Percentiles rank a stretch among this genome's conserved stretches.
Evolutionary conservation across 30 jellyfish, hydroid and myxozoan genomes (phyloP).

Genomic region (Turritopsis dohrnii): DNA sequence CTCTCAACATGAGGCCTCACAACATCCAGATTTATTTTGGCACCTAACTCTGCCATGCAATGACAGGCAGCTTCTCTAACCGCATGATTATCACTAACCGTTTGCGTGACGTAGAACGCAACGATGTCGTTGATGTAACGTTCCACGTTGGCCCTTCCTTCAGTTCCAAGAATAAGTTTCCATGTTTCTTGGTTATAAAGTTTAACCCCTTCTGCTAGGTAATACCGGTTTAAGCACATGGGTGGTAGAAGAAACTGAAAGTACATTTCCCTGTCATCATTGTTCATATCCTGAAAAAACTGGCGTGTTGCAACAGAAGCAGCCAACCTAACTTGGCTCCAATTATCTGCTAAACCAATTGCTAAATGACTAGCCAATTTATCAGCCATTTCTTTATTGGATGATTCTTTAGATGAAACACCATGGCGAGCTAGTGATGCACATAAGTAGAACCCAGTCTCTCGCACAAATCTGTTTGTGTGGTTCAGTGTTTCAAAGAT

Average conservation of each 20-base stretch:
- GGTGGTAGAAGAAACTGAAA: conserved; percentile 73
- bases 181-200: conserved; percentile 92
- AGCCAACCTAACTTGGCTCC: conserved; percentile 99
- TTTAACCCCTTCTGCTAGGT: conserved; percentile 96
- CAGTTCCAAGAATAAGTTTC: conserved; percentile 71
- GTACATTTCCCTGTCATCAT: conserved; percentile 48
- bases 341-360: conserved; percentile 86
- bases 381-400: conserved; percentile 56
- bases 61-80: conserved; percentile 99
- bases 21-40: conserved; percentile 42
- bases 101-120: conserved; percentile 67
- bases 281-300: conserved; percentile 66
- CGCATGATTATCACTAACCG: conserved; percentile 94
- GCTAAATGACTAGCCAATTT: conserved; percentile 63
- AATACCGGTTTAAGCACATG: conserved; percentile 88
- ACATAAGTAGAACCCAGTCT: conserved; percentile 88
- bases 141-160: conserved; percentile 77
- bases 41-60: conserved; percentile 96
- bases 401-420: conserved; percentile 34
- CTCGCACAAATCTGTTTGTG: conserved; percentile 95
- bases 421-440: conserved; percentile 91
- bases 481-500: conserved; percentile 72
- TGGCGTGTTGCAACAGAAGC: conserved; percentile 98
- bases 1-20: conserved; percentile 63
- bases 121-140: conserved; percentile 48